Evolutionary conservation across 2,113 vertebrate species (phyloP).

Genomic region (Ctenomys sociabilis): DNA sequence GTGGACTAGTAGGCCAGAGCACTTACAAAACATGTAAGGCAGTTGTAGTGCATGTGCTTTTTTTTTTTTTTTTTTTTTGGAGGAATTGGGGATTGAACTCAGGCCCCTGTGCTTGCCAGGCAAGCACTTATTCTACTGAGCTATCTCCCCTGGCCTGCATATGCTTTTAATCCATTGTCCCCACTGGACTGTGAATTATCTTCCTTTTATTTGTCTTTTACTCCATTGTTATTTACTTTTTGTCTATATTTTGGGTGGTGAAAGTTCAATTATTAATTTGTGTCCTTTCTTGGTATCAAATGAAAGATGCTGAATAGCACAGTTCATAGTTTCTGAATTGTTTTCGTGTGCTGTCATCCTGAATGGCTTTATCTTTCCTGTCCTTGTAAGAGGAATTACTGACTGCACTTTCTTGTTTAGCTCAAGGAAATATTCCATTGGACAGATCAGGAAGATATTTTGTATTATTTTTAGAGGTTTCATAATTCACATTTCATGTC

Average conservation of each 20-base stretch:
- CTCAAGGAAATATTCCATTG: not conserved
- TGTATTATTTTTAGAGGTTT: not conserved
- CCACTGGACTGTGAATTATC: not conserved
- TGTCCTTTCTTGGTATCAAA: not conserved
- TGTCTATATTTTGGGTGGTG: not conserved
- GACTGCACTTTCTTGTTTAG: constrained; percentile 24
- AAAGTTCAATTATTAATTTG: not conserved
- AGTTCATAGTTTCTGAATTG: not conserved
- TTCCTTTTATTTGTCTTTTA: not conserved
- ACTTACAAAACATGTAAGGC: not conserved
- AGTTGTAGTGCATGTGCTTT: not conserved
- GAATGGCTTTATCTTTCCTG: not conserved
- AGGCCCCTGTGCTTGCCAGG: too few relatives aligned
- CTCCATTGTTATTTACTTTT: not conserved
- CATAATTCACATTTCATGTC: constrained; percentile 24
- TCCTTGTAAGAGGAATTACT: not conserved
- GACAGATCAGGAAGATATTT: not conserved
- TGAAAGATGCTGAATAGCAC: not conserved
- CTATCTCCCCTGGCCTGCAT: not conserved
- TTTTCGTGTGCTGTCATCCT: not conserved
- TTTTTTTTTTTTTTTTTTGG: too few relatives aligned
- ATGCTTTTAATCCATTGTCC: not conserved
- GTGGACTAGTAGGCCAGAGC: not conserved
- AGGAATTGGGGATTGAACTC: too few relatives aligned
- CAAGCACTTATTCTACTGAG: too few relatives aligned